A percentile compares a stretch with the other conserved stretches of the same genome.
phyloP scores from a whole-genome alignment of 1,140 invertebrate genomes.

The Sipha flava region DNA sequence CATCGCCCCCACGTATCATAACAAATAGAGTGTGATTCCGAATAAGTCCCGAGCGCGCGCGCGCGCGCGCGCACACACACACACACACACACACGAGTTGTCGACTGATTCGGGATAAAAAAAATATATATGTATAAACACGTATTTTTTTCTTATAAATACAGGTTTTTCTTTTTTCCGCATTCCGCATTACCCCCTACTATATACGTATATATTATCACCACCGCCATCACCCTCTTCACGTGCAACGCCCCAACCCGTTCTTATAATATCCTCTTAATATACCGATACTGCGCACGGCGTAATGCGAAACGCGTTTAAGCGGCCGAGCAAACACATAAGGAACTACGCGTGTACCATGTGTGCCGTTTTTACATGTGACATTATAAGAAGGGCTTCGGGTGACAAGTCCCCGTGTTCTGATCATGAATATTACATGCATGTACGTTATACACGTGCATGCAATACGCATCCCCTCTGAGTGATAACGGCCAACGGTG shows the following conservation, averaged over 20 bases:
- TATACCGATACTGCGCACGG: too few species aligned
- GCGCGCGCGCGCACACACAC: neutral
- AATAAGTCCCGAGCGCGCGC: neutral
- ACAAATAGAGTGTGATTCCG: neutral
- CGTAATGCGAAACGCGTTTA: neutral
- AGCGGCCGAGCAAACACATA: neutral
- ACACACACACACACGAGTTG: neutral
- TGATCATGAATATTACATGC: too few species aligned
- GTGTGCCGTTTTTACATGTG: too few species aligned
- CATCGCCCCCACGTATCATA: neutral
- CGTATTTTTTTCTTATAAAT: neutral
- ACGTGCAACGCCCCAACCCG: too few species aligned
- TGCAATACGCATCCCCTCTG: too few species aligned
- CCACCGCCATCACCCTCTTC: neutral
- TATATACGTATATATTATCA: neutral
- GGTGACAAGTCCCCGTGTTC: too few species aligned
- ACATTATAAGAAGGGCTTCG: too few species aligned
- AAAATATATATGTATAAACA: neutral
- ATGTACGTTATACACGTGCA: too few species aligned
- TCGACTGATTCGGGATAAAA: neutral
- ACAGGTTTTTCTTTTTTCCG: neutral
- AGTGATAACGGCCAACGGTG: too few species aligned
- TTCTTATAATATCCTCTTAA: too few species aligned
- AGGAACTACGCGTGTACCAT: too few species aligned
- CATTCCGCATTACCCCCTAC: neutral